Base-by-base conservation (phyloP, 2,888 invertebrate species). In the Meandrusa payeni region DNA sequence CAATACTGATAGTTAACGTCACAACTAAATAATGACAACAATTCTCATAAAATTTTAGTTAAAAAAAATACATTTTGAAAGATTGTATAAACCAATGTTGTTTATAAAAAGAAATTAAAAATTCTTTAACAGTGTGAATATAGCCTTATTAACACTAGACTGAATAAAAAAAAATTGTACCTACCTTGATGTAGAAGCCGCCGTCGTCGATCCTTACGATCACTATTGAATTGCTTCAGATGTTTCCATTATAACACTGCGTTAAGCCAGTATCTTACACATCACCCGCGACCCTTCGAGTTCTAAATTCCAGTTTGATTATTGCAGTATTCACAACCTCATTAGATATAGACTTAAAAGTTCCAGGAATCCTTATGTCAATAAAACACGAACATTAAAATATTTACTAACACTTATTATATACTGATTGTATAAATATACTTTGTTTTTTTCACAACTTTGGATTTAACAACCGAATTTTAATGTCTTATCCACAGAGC, bases 261-360 rank as follows among this genome's bases (percentile, higher is more conserved):
- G 10, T 17, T 19, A 33, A 2, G 15, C 4, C 15, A 3, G 15
- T n/a, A n/a, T 15, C 15, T 15, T 15, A n/a, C n/a, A n/a, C 26
- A 42, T 65, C 74, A 74, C 69, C 61, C 63, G 59, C 67, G 61
- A 66, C 62, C 12, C 62, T 57, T 58, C 63, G 69, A 78, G 74
- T 76, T 74, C 69, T 68, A 67, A 53, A 59, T 57, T 63, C 58
- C 65, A 70, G 70, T 76, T 65, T 65, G 61, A 71, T 73, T 78
- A 77, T 73, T 66, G 66, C 72, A 70, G 61, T 67, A 75, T 69
- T 81, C 83, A 83, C 85, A 83, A 86, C 82, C 86, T 73, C 80
- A 48, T 58, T 76, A 76, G 76, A 81, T 71, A 76, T 59, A 64
- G 62, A 63, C 9, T 62, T 53, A 59, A 63, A 69, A 65, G 61